Percentiles rank a stretch among this genome's conserved stretches.
Conservation (phyloP, 2,888 invertebrate species). For the Hydrotaea diabolus region DNA sequence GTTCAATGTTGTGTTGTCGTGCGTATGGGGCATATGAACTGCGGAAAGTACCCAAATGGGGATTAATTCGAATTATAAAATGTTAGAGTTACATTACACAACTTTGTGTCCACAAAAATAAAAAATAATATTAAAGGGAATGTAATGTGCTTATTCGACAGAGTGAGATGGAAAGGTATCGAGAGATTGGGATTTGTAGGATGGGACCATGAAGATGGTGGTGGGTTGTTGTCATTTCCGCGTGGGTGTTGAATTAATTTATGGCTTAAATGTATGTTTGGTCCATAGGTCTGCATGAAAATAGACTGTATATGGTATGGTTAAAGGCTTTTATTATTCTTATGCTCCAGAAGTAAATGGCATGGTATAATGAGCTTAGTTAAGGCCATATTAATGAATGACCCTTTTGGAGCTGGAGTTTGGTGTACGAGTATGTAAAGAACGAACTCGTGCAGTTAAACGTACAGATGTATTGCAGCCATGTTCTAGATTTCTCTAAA, state of each 20-base stretch:
- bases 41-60: constrained; percentile 56
- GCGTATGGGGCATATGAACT: constrained; percentile 19
- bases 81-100: constrained; percentile 26
- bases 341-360: not conserved
- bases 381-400: too few species aligned
- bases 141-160: constrained; percentile 26
- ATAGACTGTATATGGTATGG: not conserved
- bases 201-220: not conserved
- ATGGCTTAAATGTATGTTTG: not conserved
- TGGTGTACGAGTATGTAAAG: too few species aligned
- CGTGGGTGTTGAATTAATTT: constrained; percentile 33
- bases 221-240: not conserved
- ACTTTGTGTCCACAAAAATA: constrained; percentile 18
- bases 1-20: constrained; percentile 33
- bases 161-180: constrained; percentile 11
- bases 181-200: not conserved
- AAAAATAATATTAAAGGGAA: constrained; percentile 44
- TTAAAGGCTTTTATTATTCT: not conserved
- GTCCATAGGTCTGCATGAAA: not conserved
- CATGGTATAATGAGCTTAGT: not conserved
- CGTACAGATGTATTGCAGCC: too few species aligned
- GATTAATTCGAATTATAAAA: constrained; percentile 62
- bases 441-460: too few species aligned
- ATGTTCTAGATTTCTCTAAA: too few species aligned
- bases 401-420: too few species aligned